Evolutionary conservation across 2,888 invertebrate species (phyloP).

Genomic region (Drosophila emarginata): DNA sequence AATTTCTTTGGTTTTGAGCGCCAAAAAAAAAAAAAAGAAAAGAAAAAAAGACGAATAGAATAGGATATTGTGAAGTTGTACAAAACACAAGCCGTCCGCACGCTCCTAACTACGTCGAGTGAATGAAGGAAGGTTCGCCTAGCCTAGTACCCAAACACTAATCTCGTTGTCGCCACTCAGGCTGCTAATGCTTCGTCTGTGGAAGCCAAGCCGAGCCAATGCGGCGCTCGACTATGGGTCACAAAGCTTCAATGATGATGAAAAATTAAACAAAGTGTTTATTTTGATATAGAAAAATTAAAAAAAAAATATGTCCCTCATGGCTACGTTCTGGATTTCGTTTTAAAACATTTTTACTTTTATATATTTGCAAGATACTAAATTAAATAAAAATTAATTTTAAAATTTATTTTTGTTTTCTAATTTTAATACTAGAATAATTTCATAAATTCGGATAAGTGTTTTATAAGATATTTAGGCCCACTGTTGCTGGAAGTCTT

Average conservation of each 20-base stretch:
- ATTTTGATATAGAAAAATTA: no score
- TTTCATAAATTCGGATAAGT: no score
- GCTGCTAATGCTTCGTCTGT: conserved; percentile 45
- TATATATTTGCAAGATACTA: no score
- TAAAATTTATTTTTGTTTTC: no score
- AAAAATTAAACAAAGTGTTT: neutral
- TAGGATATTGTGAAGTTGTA: conserved; percentile 18
- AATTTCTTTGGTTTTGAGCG: conserved; percentile 55
- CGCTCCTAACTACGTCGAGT: conserved; percentile 72
- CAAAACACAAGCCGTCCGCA: conserved; percentile 68
- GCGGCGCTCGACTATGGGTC: conserved; percentile 38
- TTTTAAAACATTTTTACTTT: no score
- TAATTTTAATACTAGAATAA: no score
- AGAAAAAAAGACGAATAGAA: no score
- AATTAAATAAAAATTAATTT: no score
- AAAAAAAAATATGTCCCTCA: no score
- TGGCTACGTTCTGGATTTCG: no score
- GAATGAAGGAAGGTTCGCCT: conserved; percentile 68
- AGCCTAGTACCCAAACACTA: conserved; percentile 22
- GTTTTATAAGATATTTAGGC: neutral
- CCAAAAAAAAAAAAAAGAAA: conserved; percentile 42
- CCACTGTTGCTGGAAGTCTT: neutral
- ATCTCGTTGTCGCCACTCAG: conserved; percentile 55
- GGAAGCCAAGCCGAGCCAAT: conserved; percentile 39
- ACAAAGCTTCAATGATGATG: neutral